Evolutionary conservation across 2,113 vertebrate genomes (phyloP), one percentile per base, ranked within the genome.

Genomic region (Callorhinus ursinus): DNA sequence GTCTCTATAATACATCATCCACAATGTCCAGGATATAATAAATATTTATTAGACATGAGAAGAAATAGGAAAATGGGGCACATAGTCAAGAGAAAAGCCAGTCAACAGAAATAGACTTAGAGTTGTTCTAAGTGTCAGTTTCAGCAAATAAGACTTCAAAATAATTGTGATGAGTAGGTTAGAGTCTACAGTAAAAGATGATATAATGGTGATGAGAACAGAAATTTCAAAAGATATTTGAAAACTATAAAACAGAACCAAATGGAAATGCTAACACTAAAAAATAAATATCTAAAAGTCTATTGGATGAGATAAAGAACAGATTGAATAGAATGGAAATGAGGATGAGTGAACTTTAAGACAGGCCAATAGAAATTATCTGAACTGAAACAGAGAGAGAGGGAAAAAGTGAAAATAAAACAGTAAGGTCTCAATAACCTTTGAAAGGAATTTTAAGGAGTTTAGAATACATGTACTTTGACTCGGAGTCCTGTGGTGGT

Each of bases 141-240:
- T 96, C 76, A 88, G 76, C 16, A 96, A 22, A n/a, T 36, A 55
- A 72, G 36, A 65, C 10, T 83, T 93, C 55, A 84, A 96, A 91
- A 84, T 65, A 95, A 82, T 71, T 88, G 2, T 81, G 14, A 88
- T 19, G 8, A 77, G 57, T 87, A 77, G 18, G 31, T 82, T 95
- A 83, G 33, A 65, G 7, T 86, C 26, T 74, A 72, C 18, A 59
- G 67, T 67, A 65, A 91, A 88, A 95, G 67, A 67, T 67, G 46
- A 36, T 55, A 33, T 74, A 36, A 74, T 90, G 26, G 33, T 36
- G 51, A 69, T 7, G 63, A 77, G 53, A 49, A 96, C 67, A 61
- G 26, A 28, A 87, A 77, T 91, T 96, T 95, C 46, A 57, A 77
- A 22, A 91, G 61, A 61, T 31, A 72, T 15, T 36, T 51, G 26